A percentile compares a stretch with the other conserved stretches of the same genome.
Evolutionary conservation across 2,888 invertebrate genomes (phyloP).

Genomic region (Crioceris asparagi): DNA sequence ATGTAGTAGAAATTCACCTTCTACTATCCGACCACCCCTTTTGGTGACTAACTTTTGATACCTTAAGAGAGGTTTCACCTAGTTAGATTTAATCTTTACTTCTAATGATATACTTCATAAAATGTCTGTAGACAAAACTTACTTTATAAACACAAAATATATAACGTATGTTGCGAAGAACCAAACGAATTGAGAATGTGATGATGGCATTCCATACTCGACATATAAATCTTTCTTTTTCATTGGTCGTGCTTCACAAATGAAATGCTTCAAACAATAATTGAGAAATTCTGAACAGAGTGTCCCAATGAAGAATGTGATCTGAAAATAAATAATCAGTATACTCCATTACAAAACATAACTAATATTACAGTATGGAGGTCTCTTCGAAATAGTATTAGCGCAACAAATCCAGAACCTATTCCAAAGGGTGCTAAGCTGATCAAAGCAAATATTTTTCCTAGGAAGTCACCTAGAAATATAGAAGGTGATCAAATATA

Average conservation of each 20-base stretch:
- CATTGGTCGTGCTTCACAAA: slow-evolving; percentile 71
- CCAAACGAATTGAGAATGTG: slow-evolving; percentile 86
- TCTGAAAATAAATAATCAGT: slow-evolving; percentile 45
- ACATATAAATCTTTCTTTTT: slow-evolving; percentile 54
- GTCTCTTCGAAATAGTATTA: slow-evolving; percentile 81
- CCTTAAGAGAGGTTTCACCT: too few relatives aligned
- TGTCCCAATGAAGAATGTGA: slow-evolving; percentile 72
- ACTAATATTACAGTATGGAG: slow-evolving; percentile 66
- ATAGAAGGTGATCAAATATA: slow-evolving; percentile 10
- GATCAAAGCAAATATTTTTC: slow-evolving; percentile 69
- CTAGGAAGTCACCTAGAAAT: slow-evolving; percentile 70
- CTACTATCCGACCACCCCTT: too few relatives aligned
- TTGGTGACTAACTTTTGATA: too few relatives aligned
- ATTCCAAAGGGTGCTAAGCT: slow-evolving; percentile 79
- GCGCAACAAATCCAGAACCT: slow-evolving; percentile 68
- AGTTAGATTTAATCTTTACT: too few relatives aligned
- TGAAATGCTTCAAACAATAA: slow-evolving; percentile 67
- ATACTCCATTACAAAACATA: not conserved
- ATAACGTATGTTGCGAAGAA: slow-evolving; percentile 78
- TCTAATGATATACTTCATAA: too few relatives aligned
- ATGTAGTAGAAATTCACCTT: too few relatives aligned
- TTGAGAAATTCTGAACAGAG: slow-evolving; percentile 69
- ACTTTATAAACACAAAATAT: slow-evolving; percentile 81
- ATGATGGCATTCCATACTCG: slow-evolving; percentile 86
- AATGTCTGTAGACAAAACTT: too few relatives aligned